A percentile compares a stretch with the other conserved stretches of the same genome.
These are phyloP conservation scores for Chionodraco myersi DNA, from an alignment of 2,113 vertebrate species.

Conservation along the genomic window DNA sequence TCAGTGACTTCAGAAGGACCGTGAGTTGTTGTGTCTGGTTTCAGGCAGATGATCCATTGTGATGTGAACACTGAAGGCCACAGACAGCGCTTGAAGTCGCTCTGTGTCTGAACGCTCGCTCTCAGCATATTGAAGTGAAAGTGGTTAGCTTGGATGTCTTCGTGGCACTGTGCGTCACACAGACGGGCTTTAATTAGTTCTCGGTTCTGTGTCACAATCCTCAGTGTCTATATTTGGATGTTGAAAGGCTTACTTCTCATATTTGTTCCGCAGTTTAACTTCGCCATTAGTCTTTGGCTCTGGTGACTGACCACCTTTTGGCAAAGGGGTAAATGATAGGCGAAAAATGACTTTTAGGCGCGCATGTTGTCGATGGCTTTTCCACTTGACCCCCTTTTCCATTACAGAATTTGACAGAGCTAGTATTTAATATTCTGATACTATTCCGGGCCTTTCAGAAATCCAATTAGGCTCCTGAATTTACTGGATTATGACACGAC, in stretches of 20 bases:
- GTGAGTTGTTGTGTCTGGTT: constrained; percentile 28
- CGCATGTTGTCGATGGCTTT: constrained; percentile 66
- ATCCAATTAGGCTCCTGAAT: constrained; percentile 81
- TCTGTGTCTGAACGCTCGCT: constrained; percentile 15
- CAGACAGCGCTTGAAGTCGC: constrained; percentile 22
- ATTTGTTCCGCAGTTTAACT: constrained; percentile 75
- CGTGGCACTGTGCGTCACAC: constrained; percentile 51
- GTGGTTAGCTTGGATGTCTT: constrained; percentile 38
- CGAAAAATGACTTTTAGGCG: constrained; percentile 55
- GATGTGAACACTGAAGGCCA: constrained; percentile 28
- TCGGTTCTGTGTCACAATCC: constrained; percentile 57
- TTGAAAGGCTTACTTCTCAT: constrained; percentile 64
- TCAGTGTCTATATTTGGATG: constrained; percentile 67
- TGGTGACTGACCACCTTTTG: constrained; percentile 70
- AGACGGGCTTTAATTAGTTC: constrained; percentile 75
- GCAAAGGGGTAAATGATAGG: constrained; percentile 57
- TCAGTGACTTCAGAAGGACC: constrained; percentile 41
- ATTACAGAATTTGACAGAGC: constrained; percentile 73
- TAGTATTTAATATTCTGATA: constrained; percentile 76
- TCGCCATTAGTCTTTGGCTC: constrained; percentile 70
- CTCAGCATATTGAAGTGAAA: constrained; percentile 39
- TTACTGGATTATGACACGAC: constrained; percentile 76
- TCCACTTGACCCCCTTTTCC: constrained; percentile 75
- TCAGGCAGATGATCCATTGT: constrained; percentile 38
- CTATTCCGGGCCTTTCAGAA: constrained; percentile 73